Evolutionary conservation across 1,140 invertebrate genomes (phyloP).

Genomic region (Bradynema listronoti): DNA sequence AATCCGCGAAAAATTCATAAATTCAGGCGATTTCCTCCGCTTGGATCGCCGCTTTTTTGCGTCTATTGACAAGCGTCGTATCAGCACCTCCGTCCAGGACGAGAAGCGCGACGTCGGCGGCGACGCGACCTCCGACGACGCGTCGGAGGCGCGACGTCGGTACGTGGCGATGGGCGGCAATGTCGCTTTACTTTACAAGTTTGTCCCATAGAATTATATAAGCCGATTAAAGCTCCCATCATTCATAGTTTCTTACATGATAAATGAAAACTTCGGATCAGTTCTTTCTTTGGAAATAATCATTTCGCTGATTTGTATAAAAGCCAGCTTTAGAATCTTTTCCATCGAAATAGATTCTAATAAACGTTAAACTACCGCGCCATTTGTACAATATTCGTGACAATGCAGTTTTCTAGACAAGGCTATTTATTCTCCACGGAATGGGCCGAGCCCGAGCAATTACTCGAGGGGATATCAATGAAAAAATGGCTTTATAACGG

Average conservation of each 20-base stretch:
- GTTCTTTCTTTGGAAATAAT: too few relatives aligned
- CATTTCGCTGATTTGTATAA: too few relatives aligned
- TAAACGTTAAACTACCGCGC: not conserved
- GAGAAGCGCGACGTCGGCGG: not conserved
- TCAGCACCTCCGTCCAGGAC: conserved; percentile 7
- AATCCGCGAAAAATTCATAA: not conserved
- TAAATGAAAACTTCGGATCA: not conserved
- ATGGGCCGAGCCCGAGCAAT: conserved; percentile 73
- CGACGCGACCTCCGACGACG: conserved; percentile 1
- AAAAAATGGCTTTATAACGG: too few relatives aligned
- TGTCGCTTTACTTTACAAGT: conserved; percentile 2
- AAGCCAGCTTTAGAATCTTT: not conserved
- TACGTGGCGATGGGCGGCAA: not conserved
- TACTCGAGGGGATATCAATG: too few relatives aligned
- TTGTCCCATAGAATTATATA: too few relatives aligned
- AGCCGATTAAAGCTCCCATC: not conserved
- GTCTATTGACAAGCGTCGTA: conserved; percentile 14
- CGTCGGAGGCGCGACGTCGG: not conserved
- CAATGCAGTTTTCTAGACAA: conserved; percentile 59
- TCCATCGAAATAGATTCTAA: not conserved
- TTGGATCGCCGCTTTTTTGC: conserved; percentile 22
- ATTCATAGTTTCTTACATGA: not conserved
- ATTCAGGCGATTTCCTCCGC: conserved; percentile 24
- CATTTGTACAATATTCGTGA: not conserved
- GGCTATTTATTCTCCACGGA: conserved; percentile 81